phyloP scores from a whole-genome alignment of 2,113 vertebrate species.

The Nycticorax nycticorax region DNA sequence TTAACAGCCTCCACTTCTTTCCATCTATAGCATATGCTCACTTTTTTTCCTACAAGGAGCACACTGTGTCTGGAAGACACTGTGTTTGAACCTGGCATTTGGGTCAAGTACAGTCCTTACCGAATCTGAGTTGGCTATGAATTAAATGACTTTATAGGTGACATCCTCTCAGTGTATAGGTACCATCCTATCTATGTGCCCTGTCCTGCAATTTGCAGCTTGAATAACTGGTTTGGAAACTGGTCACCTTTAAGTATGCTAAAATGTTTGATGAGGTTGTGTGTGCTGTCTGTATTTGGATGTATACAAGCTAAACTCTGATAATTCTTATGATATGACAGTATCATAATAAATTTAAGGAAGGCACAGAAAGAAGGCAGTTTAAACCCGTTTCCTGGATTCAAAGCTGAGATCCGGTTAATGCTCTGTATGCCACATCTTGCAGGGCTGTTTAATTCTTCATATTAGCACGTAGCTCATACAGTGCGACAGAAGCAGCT shows the following conservation, averaged over 20 bases:
- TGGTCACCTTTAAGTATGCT: background rate
- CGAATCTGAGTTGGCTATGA: background rate
- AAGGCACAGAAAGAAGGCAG: background rate
- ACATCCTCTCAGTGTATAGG: background rate
- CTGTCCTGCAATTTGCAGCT: background rate
- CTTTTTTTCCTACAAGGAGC: background rate
- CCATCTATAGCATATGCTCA: background rate
- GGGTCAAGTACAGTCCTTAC: background rate
- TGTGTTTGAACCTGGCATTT: background rate
- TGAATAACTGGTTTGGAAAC: background rate
- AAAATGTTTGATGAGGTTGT: background rate
- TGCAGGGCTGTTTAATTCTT: conserved; percentile 9
- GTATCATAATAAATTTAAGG: background rate
- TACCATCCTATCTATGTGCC: background rate
- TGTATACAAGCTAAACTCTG: background rate
- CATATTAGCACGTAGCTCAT: background rate
- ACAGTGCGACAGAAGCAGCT: conserved; percentile 8
- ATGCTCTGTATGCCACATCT: background rate
- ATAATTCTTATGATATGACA: background rate
- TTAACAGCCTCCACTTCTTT: background rate
- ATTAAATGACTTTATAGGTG: background rate
- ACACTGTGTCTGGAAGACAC: background rate
- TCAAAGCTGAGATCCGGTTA: background rate
- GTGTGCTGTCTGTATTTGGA: background rate
- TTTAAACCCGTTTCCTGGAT: background rate